Conservation (phyloP, 2,113 vertebrate genomes). For the Microcebus griseorufus region DNA sequence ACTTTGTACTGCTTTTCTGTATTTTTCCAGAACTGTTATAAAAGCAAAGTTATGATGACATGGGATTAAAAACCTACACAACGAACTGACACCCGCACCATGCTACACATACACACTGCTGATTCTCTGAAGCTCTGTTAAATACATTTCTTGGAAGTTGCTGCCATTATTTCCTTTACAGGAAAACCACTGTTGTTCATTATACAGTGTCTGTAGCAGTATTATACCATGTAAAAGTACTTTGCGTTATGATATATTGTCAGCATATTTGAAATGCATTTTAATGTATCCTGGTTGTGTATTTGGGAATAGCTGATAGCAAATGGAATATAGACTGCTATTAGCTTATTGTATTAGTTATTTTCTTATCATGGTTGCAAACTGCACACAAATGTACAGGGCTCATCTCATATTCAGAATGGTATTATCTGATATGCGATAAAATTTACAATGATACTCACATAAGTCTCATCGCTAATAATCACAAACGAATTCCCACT, state of each 20-base stretch:
- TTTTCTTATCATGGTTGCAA: constrained; percentile 58
- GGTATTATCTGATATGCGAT: constrained; percentile 78
- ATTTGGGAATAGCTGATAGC: constrained; percentile 73
- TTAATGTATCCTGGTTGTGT: constrained; percentile 78
- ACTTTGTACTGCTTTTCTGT: constrained; percentile 77
- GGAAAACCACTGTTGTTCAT: constrained; percentile 77
- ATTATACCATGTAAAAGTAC: constrained; percentile 75
- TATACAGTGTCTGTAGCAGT: constrained; percentile 74
- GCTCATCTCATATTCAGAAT: constrained; percentile 74
- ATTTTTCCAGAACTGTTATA: constrained; percentile 81
- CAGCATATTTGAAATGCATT: constrained; percentile 75
- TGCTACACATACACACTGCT: constrained; percentile 33
- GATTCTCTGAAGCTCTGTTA: constrained; percentile 60
- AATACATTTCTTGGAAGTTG: constrained; percentile 80
- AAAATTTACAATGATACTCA: constrained; percentile 79
- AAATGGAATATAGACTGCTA: constrained; percentile 76
- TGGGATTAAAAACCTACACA: constrained; percentile 59
- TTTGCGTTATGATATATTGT: constrained; percentile 73
- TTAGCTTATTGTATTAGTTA: constrained; percentile 70
- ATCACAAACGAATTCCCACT: constrained; percentile 70
- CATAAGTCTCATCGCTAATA: constrained; percentile 68
- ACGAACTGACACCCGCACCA: constrained; percentile 19
- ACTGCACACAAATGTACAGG: constrained; percentile 45
- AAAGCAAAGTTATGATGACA: constrained; percentile 64
- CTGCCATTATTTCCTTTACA: constrained; percentile 72